Conservation (phyloP, 2,888 invertebrate genomes). For the Dastarcus helophoroides region DNA sequence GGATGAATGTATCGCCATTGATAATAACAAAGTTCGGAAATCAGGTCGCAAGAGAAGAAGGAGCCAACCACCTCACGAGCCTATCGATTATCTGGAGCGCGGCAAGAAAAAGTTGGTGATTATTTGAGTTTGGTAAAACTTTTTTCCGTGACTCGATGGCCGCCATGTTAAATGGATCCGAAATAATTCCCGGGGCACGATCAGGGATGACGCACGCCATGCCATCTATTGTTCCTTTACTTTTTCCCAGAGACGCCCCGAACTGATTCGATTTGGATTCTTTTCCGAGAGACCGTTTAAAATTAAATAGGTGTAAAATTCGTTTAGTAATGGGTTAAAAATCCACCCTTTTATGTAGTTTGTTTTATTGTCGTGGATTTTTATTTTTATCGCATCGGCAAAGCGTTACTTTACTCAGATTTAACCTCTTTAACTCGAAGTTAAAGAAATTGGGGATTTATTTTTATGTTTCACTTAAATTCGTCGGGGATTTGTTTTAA, state of each 20-base stretch:
- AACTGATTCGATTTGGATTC: constrained; percentile 27
- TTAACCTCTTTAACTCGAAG: too few species aligned
- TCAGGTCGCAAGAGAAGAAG: constrained; percentile 5
- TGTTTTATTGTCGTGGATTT: constrained; percentile 13
- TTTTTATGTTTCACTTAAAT: too few species aligned
- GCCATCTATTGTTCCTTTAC: constrained; percentile 24
- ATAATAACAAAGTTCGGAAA: too few species aligned
- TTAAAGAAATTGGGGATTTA: too few species aligned
- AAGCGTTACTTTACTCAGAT: too few species aligned
- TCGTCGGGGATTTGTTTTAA: too few species aligned
- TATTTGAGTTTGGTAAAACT: constrained; percentile 26
- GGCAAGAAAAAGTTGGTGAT: constrained; percentile 16
- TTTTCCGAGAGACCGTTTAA: constrained; percentile 31
- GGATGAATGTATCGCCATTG: too few species aligned
- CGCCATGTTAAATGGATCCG: constrained; percentile 38
- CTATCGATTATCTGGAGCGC: constrained; percentile 13
- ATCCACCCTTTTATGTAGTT: constrained; percentile 22
- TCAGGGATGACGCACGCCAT: constrained; percentile 31
- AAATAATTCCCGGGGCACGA: constrained; percentile 37
- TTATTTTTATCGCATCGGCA: constrained; percentile 16
- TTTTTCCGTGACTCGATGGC: constrained; percentile 31
- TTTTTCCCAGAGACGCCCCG: constrained; percentile 10
- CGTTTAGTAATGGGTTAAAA: constrained; percentile 35
- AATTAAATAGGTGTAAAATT: constrained; percentile 41
- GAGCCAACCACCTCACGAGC: constrained; percentile 12